These are phyloP conservation scores for Xerus inauris DNA, from an alignment of 2,113 vertebrate species.

Conservation along the genomic window DNA sequence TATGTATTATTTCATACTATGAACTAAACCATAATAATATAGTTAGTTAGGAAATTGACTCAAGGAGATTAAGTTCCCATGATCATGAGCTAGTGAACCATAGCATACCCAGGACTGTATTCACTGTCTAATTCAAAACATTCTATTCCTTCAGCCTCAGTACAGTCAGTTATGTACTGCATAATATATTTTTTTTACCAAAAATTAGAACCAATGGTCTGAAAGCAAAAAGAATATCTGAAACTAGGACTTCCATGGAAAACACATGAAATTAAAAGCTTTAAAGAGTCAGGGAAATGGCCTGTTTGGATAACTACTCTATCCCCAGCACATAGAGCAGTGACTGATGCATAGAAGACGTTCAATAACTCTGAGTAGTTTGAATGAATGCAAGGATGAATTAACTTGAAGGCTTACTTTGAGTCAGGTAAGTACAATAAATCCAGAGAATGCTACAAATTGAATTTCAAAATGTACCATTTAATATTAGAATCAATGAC, in stretches of 20 bases:
- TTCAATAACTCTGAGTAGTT: background rate
- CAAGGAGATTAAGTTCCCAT: background rate
- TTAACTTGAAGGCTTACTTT: background rate
- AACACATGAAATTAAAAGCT: slow-evolving; percentile 9
- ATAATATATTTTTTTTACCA: background rate
- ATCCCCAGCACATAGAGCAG: background rate
- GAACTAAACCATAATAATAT: background rate
- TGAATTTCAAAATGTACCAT: background rate
- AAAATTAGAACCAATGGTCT: background rate
- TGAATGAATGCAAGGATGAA: background rate
- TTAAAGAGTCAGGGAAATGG: background rate
- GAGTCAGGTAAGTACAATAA: background rate
- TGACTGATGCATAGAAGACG: background rate
- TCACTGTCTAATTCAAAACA: background rate
- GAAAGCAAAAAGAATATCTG: background rate
- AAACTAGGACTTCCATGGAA: background rate
- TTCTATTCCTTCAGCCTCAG: background rate
- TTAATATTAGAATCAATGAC: background rate
- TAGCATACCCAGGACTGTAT: background rate
- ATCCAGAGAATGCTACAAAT: background rate
- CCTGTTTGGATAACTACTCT: background rate
- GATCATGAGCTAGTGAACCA: background rate
- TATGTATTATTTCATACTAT: slow-evolving; percentile 25
- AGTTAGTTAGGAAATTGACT: slow-evolving; percentile 39
- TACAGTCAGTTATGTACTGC: background rate